phyloP scores from a whole-genome alignment of 2,113 vertebrate genomes.

The Peucedramus taeniatus region DNA sequence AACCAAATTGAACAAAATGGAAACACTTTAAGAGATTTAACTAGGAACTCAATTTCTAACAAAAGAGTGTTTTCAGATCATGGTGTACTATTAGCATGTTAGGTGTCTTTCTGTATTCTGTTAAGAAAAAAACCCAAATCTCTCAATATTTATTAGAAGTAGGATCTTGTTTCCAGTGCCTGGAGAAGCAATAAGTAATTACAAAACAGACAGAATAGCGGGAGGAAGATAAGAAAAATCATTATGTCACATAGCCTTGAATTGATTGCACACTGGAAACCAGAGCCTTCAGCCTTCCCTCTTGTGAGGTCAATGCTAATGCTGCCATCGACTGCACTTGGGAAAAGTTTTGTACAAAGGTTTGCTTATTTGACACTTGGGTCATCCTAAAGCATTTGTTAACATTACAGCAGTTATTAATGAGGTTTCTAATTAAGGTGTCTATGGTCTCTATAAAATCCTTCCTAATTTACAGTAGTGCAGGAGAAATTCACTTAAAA shows the following conservation, averaged over 20 bases:
- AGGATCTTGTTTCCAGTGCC: neutral
- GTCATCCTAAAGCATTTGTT: neutral
- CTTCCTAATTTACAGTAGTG: neutral
- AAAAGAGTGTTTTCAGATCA: neutral
- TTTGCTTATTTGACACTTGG: neutral
- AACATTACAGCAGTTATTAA: neutral
- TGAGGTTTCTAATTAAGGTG: neutral
- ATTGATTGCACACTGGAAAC: neutral
- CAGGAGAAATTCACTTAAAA: neutral
- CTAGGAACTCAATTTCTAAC: neutral
- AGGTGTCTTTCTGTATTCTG: neutral
- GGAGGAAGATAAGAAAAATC: constrained; percentile 36
- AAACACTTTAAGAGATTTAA: neutral
- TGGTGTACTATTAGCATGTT: neutral
- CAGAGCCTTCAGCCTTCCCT: neutral
- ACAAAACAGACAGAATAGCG: constrained; percentile 1
- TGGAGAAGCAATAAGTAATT: neutral
- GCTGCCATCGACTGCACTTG: neutral
- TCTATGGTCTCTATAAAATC: neutral
- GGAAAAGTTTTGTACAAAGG: neutral
- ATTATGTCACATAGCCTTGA: neutral
- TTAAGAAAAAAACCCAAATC: neutral
- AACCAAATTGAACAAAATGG: neutral
- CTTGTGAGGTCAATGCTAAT: neutral
- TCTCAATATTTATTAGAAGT: neutral